Percentiles rank a stretch among this genome's conserved stretches.
Conservation (phyloP, 1,140 invertebrate species). For the Melanaphis sacchari region DNA sequence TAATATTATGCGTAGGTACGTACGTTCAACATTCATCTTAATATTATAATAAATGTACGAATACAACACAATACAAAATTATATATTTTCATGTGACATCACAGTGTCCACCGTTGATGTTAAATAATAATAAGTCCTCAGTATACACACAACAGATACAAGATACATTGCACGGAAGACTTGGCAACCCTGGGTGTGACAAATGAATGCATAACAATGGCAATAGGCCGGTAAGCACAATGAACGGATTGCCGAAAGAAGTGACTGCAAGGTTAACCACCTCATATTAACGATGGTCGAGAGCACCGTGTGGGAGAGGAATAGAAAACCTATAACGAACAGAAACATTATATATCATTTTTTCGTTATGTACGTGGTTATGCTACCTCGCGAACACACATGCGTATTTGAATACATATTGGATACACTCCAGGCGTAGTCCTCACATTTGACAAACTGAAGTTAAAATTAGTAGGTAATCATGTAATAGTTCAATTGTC, state of each 20-base stretch:
- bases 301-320: neutral
- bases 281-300: neutral
- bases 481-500: no score
- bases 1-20: neutral
- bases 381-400: neutral
- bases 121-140: neutral
- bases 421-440: neutral
- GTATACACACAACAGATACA: neutral
- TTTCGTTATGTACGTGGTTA: neutral
- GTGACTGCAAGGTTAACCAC: conserved; percentile 57
- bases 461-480: no score
- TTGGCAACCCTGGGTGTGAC: conserved; percentile 56
- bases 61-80: neutral
- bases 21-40: neutral
- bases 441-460: neutral
- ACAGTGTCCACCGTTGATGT: neutral
- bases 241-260: conserved; percentile 55
- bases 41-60: neutral
- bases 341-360: neutral
- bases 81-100: neutral
- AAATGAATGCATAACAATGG: conserved; percentile 54
- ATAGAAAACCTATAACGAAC: neutral
- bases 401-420: neutral
- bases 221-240: conserved; percentile 46
- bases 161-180: conserved; percentile 2